Evolutionary conservation across 2,797 vertebrate genomes (phyloP), one percentile per base, ranked within the genome.

Genomic region (Lacerta agilis): DNA sequence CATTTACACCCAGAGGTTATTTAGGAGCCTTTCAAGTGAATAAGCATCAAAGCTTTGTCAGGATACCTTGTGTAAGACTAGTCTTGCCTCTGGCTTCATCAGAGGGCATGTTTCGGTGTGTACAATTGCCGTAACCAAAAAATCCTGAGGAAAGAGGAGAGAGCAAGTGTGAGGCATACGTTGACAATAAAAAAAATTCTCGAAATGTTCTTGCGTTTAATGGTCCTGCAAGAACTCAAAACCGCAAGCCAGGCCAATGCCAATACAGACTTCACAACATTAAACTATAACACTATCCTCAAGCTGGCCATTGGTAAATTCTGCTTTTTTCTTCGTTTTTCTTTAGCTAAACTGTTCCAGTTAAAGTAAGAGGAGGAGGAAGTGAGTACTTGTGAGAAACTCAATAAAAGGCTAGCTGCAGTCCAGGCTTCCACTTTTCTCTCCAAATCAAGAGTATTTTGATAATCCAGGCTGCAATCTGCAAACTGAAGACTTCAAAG

Each of bases 391-490:
- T 25, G 83, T 69, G 41, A 78, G 45, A 33, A 33, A 55, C 43
- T 73, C n/a, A 73, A 66, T 90, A 25, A 0, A 6, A 13, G 76
- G 61, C 29, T 10, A 45, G 43, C 43, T 33, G 58, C 0, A 0
- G 61, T 43, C 67, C 0, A 0, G 86, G 77, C 80, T 86, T 17
- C 82, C 67, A 4, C 0, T 0, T 2, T 87, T 67, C 67, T 33
- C 25, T 17, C 72, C n/a, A 49, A 41, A 41, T 11, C 38, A 75
- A 25, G 6, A 64, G 25, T 82, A 2, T 15, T 83, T 72, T 38
- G 45, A 15, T 55, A 87, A 38, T 82, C 41, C 38, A 36, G 11
- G 8, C 9, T n/a, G 64, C n/a, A 36, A 11, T 77, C 17, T 49
- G 5, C 43, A 82, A 36, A 76, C 58, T 8, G 11, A 10, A 61